phyloP scores from a whole-genome alignment of 2,113 vertebrate genomes.

The Regulus satrapa region DNA sequence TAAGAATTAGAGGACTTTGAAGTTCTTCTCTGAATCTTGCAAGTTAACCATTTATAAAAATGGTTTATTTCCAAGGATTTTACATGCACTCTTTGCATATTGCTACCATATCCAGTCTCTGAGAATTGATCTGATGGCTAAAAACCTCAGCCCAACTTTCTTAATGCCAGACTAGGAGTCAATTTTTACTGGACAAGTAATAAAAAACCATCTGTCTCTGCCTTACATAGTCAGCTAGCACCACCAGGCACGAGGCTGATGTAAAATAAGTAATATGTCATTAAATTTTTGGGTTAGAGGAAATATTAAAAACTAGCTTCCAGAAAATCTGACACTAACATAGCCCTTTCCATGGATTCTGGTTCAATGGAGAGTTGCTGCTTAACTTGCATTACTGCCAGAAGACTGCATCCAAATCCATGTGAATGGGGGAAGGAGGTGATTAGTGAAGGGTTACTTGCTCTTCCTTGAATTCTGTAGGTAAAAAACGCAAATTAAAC shows the following conservation, averaged over 20 bases:
- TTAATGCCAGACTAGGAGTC: not conserved
- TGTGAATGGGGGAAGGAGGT: not conserved
- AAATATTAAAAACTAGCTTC: not conserved
- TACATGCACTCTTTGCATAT: not conserved
- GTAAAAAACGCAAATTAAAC: not conserved
- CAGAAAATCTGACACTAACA: not conserved
- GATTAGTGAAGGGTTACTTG: not conserved
- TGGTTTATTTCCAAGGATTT: not conserved
- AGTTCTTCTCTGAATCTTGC: not conserved
- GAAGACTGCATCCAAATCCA: not conserved
- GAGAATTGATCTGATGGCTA: not conserved
- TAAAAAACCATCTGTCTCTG: not conserved
- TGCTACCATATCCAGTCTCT: not conserved
- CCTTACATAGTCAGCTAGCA: not conserved
- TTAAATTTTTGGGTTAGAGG: not conserved
- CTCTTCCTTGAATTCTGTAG: not conserved
- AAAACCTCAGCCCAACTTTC: not conserved
- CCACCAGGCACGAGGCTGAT: not conserved
- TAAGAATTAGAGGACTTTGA: not conserved
- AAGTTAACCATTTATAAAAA: not conserved
- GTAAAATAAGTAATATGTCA: not conserved
- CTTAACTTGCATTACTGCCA: not conserved
- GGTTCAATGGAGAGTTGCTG: not conserved
- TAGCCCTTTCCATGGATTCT: not conserved
- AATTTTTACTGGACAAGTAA: not conserved